Conservation (phyloP, 1,140 invertebrate genomes). For the Arion vulgaris region DNA sequence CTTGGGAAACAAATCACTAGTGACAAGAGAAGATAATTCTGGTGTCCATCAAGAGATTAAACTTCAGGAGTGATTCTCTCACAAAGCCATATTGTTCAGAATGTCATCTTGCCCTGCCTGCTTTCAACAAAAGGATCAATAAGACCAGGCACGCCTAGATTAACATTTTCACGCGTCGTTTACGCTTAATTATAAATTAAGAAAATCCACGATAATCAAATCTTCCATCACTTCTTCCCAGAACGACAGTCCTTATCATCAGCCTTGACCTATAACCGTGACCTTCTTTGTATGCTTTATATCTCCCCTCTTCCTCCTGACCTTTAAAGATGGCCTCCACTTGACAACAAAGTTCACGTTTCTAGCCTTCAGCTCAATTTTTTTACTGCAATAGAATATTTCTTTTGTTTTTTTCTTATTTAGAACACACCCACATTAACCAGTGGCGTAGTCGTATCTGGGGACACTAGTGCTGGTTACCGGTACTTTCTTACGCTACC, state of each 20-base stretch:
- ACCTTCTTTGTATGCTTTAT: background rate
- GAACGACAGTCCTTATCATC: background rate
- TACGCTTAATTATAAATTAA: background rate
- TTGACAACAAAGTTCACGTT: no score
- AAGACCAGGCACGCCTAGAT: background rate
- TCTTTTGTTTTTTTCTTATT: no score
- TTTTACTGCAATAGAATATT: no score
- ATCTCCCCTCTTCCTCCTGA: background rate
- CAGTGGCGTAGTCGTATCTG: no score
- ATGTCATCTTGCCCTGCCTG: background rate
- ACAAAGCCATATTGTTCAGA: background rate
- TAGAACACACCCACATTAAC: no score
- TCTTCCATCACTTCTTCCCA: background rate
- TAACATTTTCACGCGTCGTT: conserved; percentile 2
- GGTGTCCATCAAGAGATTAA: background rate
- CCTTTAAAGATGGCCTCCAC: background rate
- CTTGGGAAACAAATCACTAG: no score
- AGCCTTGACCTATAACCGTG: background rate
- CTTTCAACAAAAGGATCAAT: background rate
- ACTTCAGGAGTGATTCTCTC: background rate
- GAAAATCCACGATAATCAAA: background rate
- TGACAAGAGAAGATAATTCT: background rate
- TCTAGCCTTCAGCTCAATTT: no score
- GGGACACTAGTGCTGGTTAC: no score
- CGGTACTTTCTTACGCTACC: no score